Base-by-base conservation (phyloP, 2,888 invertebrate genomes). In the Tinea trinotella region DNA sequence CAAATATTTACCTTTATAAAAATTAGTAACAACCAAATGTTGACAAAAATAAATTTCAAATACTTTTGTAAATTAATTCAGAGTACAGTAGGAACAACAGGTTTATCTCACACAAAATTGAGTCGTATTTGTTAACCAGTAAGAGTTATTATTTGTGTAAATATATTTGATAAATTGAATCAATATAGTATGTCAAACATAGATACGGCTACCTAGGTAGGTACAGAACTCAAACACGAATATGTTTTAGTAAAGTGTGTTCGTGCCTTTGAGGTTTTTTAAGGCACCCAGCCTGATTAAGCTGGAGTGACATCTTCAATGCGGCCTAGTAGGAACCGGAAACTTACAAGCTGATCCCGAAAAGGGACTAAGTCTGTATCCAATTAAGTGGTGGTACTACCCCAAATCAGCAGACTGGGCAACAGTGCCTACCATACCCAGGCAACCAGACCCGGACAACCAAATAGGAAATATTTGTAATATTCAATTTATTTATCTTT, bases 1-100 rank as follows among this genome's bases (percentile, higher is more conserved):
- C 73, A 64, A 73, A 76, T 78, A 74, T 79, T 81, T 76, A 65
- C 74, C 61, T 61, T 69, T 67, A 73, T 72, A 76, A 78, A 76
- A 67, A 66, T 58, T 24, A 24, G 58, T 57, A 64, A 61, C 61
- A 61, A 62, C 61, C 63, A 61, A 65, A 44, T 79, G 73, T 82
- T 78, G 73, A 66, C 74, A 63, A 75, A 70, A 80, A 81, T 77
- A 79, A 76, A 74, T 70, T 73, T 70, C 78, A 75, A 82, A 74
- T 65, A 74, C 52, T 76, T n/a, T 63, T 60, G 70, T 71, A 79
- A 79, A 81, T 79, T 81, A 75, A 80, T 81, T 78, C 73, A 74
- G 68, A 71, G 67, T 68, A 66, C 67, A 65, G 63, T 65, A 65
- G 65, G 66, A 67, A 76, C n/a, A n/a, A n/a, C 73, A 70, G 67